These are phyloP conservation scores for Podarcis cretensis DNA, from an alignment of 2,113 vertebrate species.

Conservation along the genomic window DNA sequence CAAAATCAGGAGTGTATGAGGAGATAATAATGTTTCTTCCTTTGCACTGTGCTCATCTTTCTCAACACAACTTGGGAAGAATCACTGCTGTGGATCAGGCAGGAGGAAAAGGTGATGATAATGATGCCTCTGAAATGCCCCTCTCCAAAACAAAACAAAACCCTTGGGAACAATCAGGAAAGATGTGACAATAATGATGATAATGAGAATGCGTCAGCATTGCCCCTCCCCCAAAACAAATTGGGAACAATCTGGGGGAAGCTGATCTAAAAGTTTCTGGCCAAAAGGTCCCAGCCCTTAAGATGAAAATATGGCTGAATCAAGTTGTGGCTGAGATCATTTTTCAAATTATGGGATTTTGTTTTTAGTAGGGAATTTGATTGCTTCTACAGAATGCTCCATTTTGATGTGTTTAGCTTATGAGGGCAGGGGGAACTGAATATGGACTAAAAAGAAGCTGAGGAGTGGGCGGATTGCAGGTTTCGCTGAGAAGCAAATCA, in stretches of 20 bases:
- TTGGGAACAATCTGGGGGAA: too few species aligned
- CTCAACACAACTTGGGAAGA: neutral
- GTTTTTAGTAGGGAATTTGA: neutral
- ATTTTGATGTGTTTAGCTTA: neutral
- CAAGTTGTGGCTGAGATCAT: neutral
- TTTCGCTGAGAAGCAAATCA: neutral
- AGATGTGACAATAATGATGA: too few species aligned
- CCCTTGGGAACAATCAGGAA: too few species aligned
- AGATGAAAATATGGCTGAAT: neutral
- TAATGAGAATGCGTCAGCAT: neutral
- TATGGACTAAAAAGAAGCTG: neutral
- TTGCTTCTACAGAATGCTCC: neutral
- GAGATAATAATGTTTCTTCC: neutral
- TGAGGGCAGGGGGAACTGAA: neutral
- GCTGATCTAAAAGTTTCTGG: neutral
- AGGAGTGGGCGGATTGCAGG: neutral
- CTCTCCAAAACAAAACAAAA: too few species aligned
- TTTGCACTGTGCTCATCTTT: neutral
- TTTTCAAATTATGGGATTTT: neutral
- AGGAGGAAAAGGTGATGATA: too few species aligned
- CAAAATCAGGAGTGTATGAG: neutral
- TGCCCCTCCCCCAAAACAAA: neutral
- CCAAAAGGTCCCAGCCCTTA: neutral
- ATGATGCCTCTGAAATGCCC: too few species aligned
- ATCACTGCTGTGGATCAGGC: neutral